phyloP scores from a whole-genome alignment of 2,888 invertebrate species.

The Agriopis leucophaearia region DNA sequence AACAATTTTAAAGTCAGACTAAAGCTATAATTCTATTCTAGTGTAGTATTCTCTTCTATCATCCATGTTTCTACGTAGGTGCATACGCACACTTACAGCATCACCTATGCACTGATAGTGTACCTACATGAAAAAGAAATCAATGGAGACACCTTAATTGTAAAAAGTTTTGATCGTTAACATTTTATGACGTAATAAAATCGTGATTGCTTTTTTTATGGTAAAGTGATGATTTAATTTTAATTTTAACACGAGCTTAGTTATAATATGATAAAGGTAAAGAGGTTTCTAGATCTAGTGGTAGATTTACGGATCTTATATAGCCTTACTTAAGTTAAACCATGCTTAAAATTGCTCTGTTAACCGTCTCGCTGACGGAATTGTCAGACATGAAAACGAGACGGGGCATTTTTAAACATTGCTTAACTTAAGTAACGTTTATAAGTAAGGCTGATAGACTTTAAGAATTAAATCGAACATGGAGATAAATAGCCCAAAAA shows the following conservation, averaged over 20 bases:
- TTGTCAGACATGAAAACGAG: too few relatives aligned
- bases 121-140: slow-evolving; percentile 68
- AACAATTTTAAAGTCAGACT: too few relatives aligned
- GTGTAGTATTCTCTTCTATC: slow-evolving; percentile 67
- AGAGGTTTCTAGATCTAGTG: too few relatives aligned
- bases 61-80: slow-evolving; percentile 74
- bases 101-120: slow-evolving; percentile 77
- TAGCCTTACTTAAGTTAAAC: too few relatives aligned
- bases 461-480: too few relatives aligned
- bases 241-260: not conserved
- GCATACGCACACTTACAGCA: slow-evolving; percentile 69
- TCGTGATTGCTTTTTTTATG: slow-evolving; percentile 19
- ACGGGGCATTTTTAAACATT: too few relatives aligned
- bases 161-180: slow-evolving; percentile 27
- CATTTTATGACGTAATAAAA: slow-evolving; percentile 16
- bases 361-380: too few relatives aligned
- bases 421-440: too few relatives aligned
- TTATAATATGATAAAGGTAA: not conserved
- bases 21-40: slow-evolving; percentile 57
- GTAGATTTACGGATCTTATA: too few relatives aligned
- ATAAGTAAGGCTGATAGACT: too few relatives aligned
- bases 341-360: too few relatives aligned
- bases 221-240: slow-evolving; percentile 14
- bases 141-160: slow-evolving; percentile 53
- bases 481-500: too few relatives aligned